Percentiles rank a stretch among this genome's conserved stretches.
Evolutionary conservation across 92 coral and sea anemone genomes (phyloP).

Genomic region (Anthopleura xanthogrammica): DNA sequence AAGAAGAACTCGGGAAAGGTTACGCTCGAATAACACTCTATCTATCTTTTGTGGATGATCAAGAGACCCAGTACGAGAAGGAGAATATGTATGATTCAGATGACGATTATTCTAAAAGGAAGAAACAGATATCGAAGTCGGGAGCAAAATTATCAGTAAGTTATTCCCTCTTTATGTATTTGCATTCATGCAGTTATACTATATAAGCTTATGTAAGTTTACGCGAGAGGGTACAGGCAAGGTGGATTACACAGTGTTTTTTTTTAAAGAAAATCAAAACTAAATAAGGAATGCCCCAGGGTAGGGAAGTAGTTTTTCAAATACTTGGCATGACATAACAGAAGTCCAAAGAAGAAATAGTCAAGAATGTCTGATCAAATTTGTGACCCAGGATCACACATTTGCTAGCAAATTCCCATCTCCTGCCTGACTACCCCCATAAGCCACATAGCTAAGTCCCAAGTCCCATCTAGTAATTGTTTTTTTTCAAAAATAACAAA

Average conservation of each 20-base stretch:
- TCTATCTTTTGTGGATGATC: background rate
- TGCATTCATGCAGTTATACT: background rate
- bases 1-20: conserved; percentile 43
- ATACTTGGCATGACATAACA: background rate
- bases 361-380: background rate
- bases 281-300: background rate
- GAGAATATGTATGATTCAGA: conserved; percentile 18
- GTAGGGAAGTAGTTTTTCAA: background rate
- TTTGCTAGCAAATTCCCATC: background rate
- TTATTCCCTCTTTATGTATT: background rate
- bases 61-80: too few species aligned
- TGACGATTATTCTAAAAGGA: background rate
- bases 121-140: background rate
- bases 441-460: background rate
- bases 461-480: too few species aligned
- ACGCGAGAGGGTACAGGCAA: background rate
- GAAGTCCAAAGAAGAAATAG: background rate
- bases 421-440: background rate
- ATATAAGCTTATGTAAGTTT: background rate
- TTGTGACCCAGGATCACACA: background rate
- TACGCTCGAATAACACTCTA: conserved; percentile 27
- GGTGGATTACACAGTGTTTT: background rate
- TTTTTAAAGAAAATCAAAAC: background rate
- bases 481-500: background rate
- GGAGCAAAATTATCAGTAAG: background rate